Evolutionary conservation across 1,140 invertebrate species (phyloP).

Genomic region (Drosophila punjabiensis): DNA sequence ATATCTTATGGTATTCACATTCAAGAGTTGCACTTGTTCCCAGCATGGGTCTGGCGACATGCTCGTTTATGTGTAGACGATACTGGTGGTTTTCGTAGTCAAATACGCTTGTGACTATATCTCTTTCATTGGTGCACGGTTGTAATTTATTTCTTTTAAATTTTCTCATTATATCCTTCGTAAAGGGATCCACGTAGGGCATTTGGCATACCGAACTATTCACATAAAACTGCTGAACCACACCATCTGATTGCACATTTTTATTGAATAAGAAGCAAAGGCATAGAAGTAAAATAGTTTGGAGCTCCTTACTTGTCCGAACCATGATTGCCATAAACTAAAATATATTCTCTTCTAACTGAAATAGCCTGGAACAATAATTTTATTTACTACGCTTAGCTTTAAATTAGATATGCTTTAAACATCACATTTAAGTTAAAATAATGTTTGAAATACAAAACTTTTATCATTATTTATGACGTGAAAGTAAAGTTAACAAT

Average conservation of each 20-base stretch:
- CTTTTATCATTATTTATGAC: background rate
- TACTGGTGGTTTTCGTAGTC: slow-evolving; percentile 38
- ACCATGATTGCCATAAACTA: slow-evolving; percentile 18
- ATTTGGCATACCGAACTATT: slow-evolving; percentile 38
- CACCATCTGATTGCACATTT: too few relatives aligned
- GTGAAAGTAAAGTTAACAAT: background rate
- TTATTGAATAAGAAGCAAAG: background rate
- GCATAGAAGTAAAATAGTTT: background rate
- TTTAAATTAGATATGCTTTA: background rate
- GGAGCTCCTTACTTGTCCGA: background rate
- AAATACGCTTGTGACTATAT: slow-evolving; percentile 36
- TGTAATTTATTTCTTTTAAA: background rate
- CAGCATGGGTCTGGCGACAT: slow-evolving; percentile 7
- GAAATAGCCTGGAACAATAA: background rate
- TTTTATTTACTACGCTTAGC: background rate
- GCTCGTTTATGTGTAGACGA: slow-evolving; percentile 35
- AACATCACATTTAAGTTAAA: too few relatives aligned
- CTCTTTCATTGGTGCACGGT: slow-evolving; percentile 18
- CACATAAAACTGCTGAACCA: slow-evolving; percentile 4
- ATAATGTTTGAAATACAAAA: background rate
- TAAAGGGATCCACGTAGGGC: slow-evolving; percentile 32
- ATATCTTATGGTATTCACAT: slow-evolving; percentile 25
- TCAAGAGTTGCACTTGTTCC: slow-evolving; percentile 20
- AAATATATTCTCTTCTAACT: background rate
- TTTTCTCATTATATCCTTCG: slow-evolving; percentile 1